Evolutionary conservation across 2,113 vertebrate genomes (phyloP), one percentile per base, ranked within the genome.

Genomic region (Mystacornis crossleyi): DNA sequence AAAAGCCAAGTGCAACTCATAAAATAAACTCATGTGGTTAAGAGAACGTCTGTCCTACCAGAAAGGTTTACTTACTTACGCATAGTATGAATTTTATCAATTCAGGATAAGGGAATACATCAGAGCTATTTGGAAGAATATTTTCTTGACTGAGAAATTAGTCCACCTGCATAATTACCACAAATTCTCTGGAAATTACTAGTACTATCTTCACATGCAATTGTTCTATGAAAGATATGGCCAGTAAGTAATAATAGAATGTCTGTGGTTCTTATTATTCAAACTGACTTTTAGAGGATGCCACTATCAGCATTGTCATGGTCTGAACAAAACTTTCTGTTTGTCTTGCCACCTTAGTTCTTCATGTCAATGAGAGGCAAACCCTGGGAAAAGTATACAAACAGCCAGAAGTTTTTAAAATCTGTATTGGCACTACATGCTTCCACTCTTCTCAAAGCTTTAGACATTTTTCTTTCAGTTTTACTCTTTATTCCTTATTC

Each of bases 321-420:
- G 62, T 58, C 64, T 70, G 72, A 90, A 96, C 58, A 98, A 98
- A 97, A 90, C 54, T 67, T 91, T 81, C 38, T 40, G 67, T 83
- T 96, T 94, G 28, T 85, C 57, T 85, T 95, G 95, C 72, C 11
- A 47, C 15, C 86, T 96, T 91, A 93, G 28, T 47, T 89, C 83
- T 87, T 78, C 55, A 55, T 75, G 81, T 87, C 89, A 96, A 43
- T 94, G 64, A 85, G 65, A 96, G 65, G 93, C 53, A 97, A 98
- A 96, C 72, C 94, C 95, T 98, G 97, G 96, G 97, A 98, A 98
- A 98, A 97, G 95, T 61, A 98, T 79, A 97, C 95, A 97, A 97
- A 96, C 85, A 97, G 82, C 61, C 79, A 95, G 80, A 98, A 97
- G 95, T 97, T 97, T 95, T 98, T 97, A 91, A 97, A 97, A 96